Evolutionary conservation across 2,113 vertebrate species (phyloP), one percentile per base, ranked within the genome.

Genomic region (Nestor notabilis): DNA sequence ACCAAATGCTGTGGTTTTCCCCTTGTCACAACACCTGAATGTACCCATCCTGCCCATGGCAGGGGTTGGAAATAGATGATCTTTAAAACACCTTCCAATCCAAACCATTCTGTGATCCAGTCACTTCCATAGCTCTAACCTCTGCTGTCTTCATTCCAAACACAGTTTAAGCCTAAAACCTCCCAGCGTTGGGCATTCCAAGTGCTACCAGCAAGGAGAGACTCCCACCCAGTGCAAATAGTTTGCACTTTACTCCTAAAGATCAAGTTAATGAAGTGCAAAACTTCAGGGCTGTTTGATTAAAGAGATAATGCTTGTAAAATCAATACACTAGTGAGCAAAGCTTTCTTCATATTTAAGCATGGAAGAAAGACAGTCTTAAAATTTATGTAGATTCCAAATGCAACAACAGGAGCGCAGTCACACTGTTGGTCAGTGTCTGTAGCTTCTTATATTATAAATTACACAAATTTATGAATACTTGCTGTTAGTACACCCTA

Each of bases 231-330:
- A 65, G 47, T 3, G 28, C 29, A 25, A 89, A 50, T 1, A 64
- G 44, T 83, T 65, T 69, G 63, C 63, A 46, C 63, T 90, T 70
- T 17, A 66, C 49, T 91, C 78, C 58, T 82, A 46, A 87, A 93
- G 93, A 90, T 43, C 84, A 76, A 76, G 23, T 61, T 95, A 94
- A 97, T 95, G 91, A 94, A 95, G 70, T 91, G 81, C 78, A 95
- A 94, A 90, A 90, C 71, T 85, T 93, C 75, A 88, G 49, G 50
- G 79, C 49, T 96, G 78, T 83, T 96, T 95, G 87, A 95, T 88
- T 93, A 94, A 96, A 91, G 78, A 78, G 81, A 74, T 68, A 52
- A 89, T 20, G 39, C 66, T 52, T 66, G 66, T n/a, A 64, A 90
- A 96, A 95, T 91, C 92, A 74, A 95, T 91, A 83, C 2, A 25